These are phyloP conservation scores for Trypoxylon attenuatum DNA, from an alignment of 2,888 invertebrate species.

Conservation along the genomic window DNA sequence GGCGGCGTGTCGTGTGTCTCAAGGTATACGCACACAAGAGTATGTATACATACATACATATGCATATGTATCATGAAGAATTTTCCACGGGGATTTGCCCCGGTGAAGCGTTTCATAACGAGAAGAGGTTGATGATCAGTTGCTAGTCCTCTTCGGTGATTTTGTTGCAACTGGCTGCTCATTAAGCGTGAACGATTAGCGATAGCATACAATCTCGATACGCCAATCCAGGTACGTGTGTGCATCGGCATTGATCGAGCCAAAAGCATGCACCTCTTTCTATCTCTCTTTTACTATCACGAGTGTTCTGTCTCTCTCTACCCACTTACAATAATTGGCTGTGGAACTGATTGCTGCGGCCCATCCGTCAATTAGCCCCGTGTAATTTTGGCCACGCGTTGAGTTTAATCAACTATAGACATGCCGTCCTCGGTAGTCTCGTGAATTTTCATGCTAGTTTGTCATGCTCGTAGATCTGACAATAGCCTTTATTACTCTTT, in stretches of 20 bases:
- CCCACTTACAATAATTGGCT: slow-evolving; percentile 58
- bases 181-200: slow-evolving; percentile 36
- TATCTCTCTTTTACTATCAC: too few relatives aligned
- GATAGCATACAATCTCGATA: slow-evolving; percentile 18
- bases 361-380: slow-evolving; percentile 55
- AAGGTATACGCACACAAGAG: too few relatives aligned
- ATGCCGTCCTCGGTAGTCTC: too few relatives aligned
- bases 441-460: too few relatives aligned
- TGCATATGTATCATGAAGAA: neutral
- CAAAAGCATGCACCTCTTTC: too few relatives aligned
- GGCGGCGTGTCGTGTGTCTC: neutral
- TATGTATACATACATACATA: too few relatives aligned
- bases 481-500: too few relatives aligned
- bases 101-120: neutral
- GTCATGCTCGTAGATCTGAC: too few relatives aligned
- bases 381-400: slow-evolving; percentile 51
- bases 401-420: slow-evolving; percentile 53
- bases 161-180: slow-evolving; percentile 24
- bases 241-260: too few relatives aligned
- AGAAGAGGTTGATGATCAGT: too few relatives aligned
- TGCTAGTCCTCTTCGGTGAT: slow-evolving; percentile 24
- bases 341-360: slow-evolving; percentile 50
- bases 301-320: too few relatives aligned
- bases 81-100: neutral
- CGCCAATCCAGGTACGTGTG: slow-evolving; percentile 21